Evolutionary conservation across 2,888 invertebrate species (phyloP), one percentile per base, ranked within the genome.

Genomic region (Leucoma salicis): DNA sequence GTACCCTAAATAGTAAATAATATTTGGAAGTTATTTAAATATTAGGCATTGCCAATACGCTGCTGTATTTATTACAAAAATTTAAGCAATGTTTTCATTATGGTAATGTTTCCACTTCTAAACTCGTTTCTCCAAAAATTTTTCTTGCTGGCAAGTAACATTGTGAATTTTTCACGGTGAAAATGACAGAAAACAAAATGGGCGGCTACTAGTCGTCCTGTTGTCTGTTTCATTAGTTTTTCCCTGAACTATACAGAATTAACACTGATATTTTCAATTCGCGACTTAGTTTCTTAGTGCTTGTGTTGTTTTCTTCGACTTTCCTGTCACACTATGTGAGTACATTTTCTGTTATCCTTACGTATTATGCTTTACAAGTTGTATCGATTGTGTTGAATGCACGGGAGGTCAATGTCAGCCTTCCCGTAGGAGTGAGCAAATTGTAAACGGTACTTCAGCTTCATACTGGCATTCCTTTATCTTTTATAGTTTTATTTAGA

Each of bases 391-490:
- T 76, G 65, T 69, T 61, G 53, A 50, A 55, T 63, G 61, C 56
- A 59, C 52, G 63, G 34, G 82, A 85, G 87, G 86, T 85, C 86
- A 86, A 86, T 87, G 86, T 85, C 86, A 87, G 68, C 66, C 62
- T 49, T 64, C 27, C 33, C 36, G 38, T 48, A 46, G 61, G 63
- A 57, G 60, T 63, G 59, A 58, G 61, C 39, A 35, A 35, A 44
- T 39, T 50, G 51, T 42, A 50, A 39, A n/a, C n/a, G n/a, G n/a
- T n/a, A n/a, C n/a, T n/a, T n/a, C n/a, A n/a, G n/a, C n/a, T n/a
- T n/a, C n/a, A n/a, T n/a, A n/a, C n/a, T n/a, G n/a, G n/a, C n/a
- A 61, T 60, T 45, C 35, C 33, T 21, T 27, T 31, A 14, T 14
- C 11, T n/a, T n/a, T n/a, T 13, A n/a, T 29, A 34, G 16, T 21